phyloP scores from a whole-genome alignment of 2,113 vertebrate genomes.

The Pristiophorus japonicus region DNA sequence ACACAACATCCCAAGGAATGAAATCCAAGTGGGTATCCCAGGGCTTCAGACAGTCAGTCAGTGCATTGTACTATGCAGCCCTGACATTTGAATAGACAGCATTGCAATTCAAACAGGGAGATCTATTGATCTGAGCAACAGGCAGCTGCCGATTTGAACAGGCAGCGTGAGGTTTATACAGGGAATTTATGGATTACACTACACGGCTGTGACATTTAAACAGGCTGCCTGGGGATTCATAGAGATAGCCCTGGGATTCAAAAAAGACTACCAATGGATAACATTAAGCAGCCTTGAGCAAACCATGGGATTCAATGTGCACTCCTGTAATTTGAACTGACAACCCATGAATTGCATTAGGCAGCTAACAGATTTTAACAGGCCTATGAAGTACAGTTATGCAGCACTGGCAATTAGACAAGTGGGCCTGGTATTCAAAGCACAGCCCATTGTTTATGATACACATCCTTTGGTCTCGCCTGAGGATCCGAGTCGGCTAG shows the following conservation, averaged over 20 bases:
- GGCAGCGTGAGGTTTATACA: constrained; percentile 24
- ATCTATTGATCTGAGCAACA: constrained; percentile 33
- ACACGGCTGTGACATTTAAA: constrained; percentile 7
- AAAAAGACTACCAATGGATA: constrained; percentile 11
- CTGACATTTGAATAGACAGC: neutral
- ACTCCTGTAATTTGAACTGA: constrained; percentile 23
- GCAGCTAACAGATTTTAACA: constrained; percentile 17
- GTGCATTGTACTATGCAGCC: neutral
- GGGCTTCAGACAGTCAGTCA: neutral
- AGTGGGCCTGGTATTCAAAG: neutral
- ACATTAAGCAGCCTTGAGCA: constrained; percentile 12
- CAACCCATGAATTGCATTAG: constrained; percentile 1
- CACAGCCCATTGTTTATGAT: neutral
- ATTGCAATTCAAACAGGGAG: constrained; percentile 29
- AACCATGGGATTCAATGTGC: neutral
- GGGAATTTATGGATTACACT: constrained; percentile 29
- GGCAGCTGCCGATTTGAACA: constrained; percentile 20
- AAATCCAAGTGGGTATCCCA: neutral
- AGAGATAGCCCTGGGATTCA: constrained; percentile 27
- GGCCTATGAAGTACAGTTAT: neutral
- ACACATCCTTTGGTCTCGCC: neutral
- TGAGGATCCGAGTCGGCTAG: neutral
- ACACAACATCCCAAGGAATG: too few species aligned
- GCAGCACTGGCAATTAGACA: neutral
- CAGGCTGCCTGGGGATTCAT: constrained; percentile 31